Conservation (phyloP, 1,140 invertebrate genomes). For the Saccostrea glomerata region DNA sequence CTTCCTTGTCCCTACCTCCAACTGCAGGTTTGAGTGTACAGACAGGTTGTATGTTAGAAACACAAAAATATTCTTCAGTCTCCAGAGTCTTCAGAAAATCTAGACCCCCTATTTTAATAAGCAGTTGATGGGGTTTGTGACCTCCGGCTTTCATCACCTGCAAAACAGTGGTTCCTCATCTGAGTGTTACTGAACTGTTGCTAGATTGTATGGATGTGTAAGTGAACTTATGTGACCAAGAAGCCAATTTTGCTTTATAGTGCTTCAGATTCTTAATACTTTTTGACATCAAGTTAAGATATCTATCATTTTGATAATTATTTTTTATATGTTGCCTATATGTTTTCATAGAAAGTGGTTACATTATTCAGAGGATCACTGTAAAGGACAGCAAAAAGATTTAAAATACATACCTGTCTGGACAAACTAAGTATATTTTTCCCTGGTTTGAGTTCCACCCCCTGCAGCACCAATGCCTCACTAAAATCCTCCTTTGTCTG, state of each 20-base stretch:
- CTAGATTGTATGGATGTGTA: too few relatives aligned
- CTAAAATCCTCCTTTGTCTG: conserved; percentile 59
- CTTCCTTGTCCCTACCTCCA: conserved; percentile 32
- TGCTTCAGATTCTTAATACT: too few relatives aligned
- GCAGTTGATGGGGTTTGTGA: conserved; percentile 78
- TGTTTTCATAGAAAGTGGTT: too few relatives aligned
- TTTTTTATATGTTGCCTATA: too few relatives aligned
- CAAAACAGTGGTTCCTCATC: conserved; percentile 32
- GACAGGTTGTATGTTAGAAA: conserved; percentile 32
- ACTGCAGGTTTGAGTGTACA: conserved; percentile 30
- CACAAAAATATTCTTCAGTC: conserved; percentile 36
- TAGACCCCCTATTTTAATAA: conserved; percentile 67
- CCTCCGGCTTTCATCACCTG: conserved; percentile 77
- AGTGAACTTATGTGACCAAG: too few relatives aligned
- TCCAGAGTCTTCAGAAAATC: conserved; percentile 53
- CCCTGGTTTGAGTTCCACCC: conserved; percentile 63
- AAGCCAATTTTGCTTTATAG: too few relatives aligned
- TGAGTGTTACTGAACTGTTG: too few relatives aligned
- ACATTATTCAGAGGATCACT: too few relatives aligned
- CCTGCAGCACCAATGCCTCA: conserved; percentile 37
- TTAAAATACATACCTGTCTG: conserved; percentile 57
- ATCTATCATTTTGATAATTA: too few relatives aligned
- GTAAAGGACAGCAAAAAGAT: too few relatives aligned
- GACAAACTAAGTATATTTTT: conserved; percentile 61
- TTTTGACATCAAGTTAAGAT: too few relatives aligned